A percentile compares a stretch with the other conserved stretches of the same genome.
phyloP scores from a whole-genome alignment of 2,797 vertebrate species.

The Salmo trutta region DNA sequence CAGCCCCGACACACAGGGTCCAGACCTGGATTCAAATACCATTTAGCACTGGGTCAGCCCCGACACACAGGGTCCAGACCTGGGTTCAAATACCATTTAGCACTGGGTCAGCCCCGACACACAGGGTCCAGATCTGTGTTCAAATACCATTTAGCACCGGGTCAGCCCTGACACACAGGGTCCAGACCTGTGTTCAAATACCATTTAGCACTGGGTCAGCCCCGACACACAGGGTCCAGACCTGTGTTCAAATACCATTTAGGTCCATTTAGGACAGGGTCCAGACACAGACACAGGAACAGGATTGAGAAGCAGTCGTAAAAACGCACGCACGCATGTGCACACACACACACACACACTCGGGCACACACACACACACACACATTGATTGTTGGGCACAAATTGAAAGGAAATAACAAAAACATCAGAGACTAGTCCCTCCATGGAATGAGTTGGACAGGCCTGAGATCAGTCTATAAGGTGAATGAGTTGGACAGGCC shows the following conservation, averaged over 20 bases:
- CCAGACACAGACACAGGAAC: conserved; percentile 57
- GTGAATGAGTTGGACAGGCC: too few relatives aligned
- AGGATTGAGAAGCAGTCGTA: conserved; percentile 6
- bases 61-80: conserved; percentile 44
- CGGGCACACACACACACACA: too few relatives aligned
- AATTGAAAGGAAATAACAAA: too few relatives aligned
- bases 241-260: too few relatives aligned
- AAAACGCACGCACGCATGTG: conserved; percentile 1
- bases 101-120: conserved; percentile 78
- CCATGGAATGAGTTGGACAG: too few relatives aligned
- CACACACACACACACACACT: neutral
- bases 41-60: conserved; percentile 50
- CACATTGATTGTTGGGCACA: too few relatives aligned
- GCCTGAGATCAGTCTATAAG: too few relatives aligned
- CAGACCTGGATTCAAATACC: too few relatives aligned
- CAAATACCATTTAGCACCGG: conserved; percentile 75
- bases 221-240: conserved; percentile 51
- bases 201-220: conserved; percentile 43
- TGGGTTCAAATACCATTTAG: conserved; percentile 51
- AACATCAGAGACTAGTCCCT: too few relatives aligned
- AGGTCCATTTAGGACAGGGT: conserved; percentile 62
- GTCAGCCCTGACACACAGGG: conserved; percentile 64
- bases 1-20: conserved; percentile 67
- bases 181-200: too few relatives aligned
- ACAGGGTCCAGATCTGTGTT: conserved; percentile 10